These are phyloP conservation scores for Onychorhynchus coronatus DNA, from an alignment of 2,113 vertebrate species.

Conservation along the genomic window DNA sequence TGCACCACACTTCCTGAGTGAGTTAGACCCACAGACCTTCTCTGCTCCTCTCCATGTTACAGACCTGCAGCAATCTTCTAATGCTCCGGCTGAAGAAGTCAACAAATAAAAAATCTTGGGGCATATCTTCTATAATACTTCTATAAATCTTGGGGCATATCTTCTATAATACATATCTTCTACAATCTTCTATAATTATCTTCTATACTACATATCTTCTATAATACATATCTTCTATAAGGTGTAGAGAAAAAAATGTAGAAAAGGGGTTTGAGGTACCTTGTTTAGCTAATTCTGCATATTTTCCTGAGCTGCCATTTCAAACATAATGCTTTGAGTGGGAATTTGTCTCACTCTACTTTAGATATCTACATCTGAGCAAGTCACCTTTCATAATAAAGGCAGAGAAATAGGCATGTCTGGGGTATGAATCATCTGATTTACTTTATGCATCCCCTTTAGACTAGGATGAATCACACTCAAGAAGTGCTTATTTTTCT, in stretches of 20 bases:
- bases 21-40: not conserved
- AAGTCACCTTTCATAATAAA: constrained; percentile 24
- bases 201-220: no score
- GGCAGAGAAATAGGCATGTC: constrained; percentile 38
- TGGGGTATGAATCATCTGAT: constrained; percentile 54
- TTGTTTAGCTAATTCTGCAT: not conserved
- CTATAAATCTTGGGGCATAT: no score
- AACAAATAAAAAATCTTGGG: not conserved
- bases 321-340: not conserved
- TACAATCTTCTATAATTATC: no score
- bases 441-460: constrained; percentile 16
- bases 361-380: constrained; percentile 32
- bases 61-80: not conserved
- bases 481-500: constrained; percentile 25
- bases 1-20: not conserved
- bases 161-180: no score
- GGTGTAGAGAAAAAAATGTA: not conserved
- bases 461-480: constrained; percentile 45
- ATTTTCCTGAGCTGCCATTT: constrained; percentile 13
- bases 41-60: not conserved
- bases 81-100: not conserved
- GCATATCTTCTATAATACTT: no score
- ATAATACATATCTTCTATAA: no score
- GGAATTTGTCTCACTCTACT: constrained; percentile 34
- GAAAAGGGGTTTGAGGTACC: not conserved